Conservation (phyloP, 2,113 vertebrate species). For the Tympanuchus pallidicinctus region DNA sequence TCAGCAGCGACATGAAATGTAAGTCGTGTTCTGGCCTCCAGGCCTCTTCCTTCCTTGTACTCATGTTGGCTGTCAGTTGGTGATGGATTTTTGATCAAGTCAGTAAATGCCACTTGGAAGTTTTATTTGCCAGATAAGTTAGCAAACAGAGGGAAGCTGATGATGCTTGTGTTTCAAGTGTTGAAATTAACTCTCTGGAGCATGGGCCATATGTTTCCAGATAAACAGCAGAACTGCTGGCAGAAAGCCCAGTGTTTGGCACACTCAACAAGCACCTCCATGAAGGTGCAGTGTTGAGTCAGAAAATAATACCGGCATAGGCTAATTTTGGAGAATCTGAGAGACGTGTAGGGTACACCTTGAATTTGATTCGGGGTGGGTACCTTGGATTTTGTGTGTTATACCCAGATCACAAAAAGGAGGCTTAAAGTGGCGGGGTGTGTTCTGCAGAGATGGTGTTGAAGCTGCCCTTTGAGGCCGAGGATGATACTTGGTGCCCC, state of each 20-base stretch:
- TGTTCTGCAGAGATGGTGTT: background rate
- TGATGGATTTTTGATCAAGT: background rate
- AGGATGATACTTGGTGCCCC: background rate
- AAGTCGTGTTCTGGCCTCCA: background rate
- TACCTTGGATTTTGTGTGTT: background rate
- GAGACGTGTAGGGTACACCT: accelerated
- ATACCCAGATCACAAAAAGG: background rate
- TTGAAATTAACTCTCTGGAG: background rate
- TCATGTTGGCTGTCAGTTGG: background rate
- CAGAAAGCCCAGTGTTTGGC: background rate
- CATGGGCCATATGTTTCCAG: background rate
- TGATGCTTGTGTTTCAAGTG: background rate
- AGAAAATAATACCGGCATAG: background rate
- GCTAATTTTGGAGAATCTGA: background rate
- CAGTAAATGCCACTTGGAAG: background rate
- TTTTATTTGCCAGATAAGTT: slow-evolving; percentile 51
- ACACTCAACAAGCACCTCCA: background rate
- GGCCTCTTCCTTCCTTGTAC: background rate
- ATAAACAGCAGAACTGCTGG: slow-evolving; percentile 2
- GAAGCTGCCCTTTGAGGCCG: background rate
- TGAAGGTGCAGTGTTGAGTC: background rate
- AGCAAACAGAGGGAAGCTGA: slow-evolving; percentile 42
- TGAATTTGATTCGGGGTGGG: background rate
- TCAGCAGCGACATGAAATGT: slow-evolving; percentile 91
- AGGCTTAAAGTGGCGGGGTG: background rate